Evolutionary conservation across 23 tunicate genomes (phyloP), one percentile per base, ranked within the genome.

Genomic region (Diplosoma virens): DNA sequence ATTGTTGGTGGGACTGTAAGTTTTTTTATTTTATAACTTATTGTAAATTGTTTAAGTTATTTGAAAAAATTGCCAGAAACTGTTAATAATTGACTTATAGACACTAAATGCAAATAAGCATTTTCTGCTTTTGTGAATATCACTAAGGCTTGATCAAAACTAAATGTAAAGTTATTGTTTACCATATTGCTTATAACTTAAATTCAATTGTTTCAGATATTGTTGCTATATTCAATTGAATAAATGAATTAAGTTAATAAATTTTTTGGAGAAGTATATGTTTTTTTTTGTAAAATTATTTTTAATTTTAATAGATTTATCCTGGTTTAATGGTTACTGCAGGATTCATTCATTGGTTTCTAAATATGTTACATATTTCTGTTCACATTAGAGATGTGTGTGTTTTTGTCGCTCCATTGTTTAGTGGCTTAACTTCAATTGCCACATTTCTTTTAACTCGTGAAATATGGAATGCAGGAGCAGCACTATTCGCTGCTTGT

Each of bases 251-350:
- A n/a, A n/a, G n/a, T n/a, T n/a, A n/a, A n/a, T n/a, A n/a, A n/a
- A n/a, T n/a, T n/a, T n/a, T n/a, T n/a, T n/a, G n/a, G n/a, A n/a
- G n/a, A n/a, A n/a, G n/a, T n/a, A n/a, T n/a, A n/a, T n/a, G n/a
- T n/a, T n/a, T 41, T 7, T 41, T 9, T 7, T 18, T 9, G 26
- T 23, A 41, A 3, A 47, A 53, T 28, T 16, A 41, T 20, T 27
- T 6, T 58, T 59, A 52, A 18, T n/a, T 67, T 77, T 25, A 54
- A n/a, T n/a, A 90, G 97, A 93, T 95, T 2, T 95, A 88, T 81
- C 99, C 99, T n/a, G 99, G 99, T 11, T 59, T 95, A 25, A 95
- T 95, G 99, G 88, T 95, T 2, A 95, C 99, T 32, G 93, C 99
- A 56, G 99, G 99, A 0, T 71, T 81, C 28, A 65, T 95, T 58